These are phyloP conservation scores for Trisateles emortualis DNA, from an alignment of 2,888 invertebrate genomes.

Conservation along the genomic window DNA sequence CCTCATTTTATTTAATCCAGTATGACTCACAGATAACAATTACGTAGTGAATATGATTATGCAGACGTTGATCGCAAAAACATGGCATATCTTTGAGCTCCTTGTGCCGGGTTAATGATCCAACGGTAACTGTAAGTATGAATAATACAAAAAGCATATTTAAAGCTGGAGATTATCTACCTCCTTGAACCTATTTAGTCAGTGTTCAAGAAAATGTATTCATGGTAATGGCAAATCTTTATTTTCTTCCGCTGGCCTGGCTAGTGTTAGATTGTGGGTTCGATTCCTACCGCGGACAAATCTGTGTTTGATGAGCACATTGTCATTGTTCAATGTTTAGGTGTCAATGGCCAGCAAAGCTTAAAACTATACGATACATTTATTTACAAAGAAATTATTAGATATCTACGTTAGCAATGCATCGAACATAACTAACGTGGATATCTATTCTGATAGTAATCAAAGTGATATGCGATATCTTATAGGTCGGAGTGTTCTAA, in stretches of 20 bases:
- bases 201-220: constrained; percentile 19
- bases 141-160: constrained; percentile 23
- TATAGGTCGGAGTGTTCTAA: neutral
- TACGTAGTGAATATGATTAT: neutral
- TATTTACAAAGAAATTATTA: neutral
- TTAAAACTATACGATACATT: neutral
- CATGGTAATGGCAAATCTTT: constrained; percentile 10
- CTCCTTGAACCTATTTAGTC: constrained; percentile 11
- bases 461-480: neutral
- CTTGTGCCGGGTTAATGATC: constrained; percentile 6
- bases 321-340: too few species aligned
- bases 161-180: constrained; percentile 21
- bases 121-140: neutral
- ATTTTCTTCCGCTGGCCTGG: too few species aligned
- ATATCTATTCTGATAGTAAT: neutral
- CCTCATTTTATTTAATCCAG: constrained; percentile 7
- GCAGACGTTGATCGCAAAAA: neutral
- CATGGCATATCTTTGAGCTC: neutral
- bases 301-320: too few species aligned
- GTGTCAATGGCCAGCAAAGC: too few species aligned
- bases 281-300: too few species aligned
- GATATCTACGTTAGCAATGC: neutral
- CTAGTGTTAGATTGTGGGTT: too few species aligned
- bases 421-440: neutral
- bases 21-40: constrained; percentile 22